Evolutionary conservation across 1,140 invertebrate genomes (phyloP), one percentile per base, ranked within the genome.

Genomic region (Achatina immaculata): DNA sequence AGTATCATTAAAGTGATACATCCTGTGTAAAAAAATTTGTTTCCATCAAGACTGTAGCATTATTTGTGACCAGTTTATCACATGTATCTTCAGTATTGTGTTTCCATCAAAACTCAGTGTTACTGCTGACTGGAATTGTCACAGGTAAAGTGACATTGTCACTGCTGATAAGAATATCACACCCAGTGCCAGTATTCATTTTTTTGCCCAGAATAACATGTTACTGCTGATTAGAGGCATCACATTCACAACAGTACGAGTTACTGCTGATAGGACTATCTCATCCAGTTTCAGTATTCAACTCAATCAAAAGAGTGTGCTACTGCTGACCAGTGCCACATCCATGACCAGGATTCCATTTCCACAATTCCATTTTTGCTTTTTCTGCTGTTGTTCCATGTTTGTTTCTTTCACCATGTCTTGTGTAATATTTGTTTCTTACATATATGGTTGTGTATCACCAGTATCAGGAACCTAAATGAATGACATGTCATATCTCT

Each of bases 281-380:
- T 9, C 7, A 55, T 55, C n/a, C n/a, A n/a, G n/a, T n/a, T n/a
- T n/a, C n/a, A n/a, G n/a, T n/a, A n/a, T n/a, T n/a, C n/a, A 62
- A 7, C 31, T 28, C 16, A n/a, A 62, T 9, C 58, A 62, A 62
- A 28, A 62, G n/a, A 31, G 28, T 62, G 28, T 62, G 48, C 31
- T 62, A 31, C 58, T 62, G 58, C 58, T 62, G 58, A 31, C 31
- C n/a, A 62, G 58, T 34, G 58, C 31, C n/a, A 62, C 58, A 62
- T 31, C n/a, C 4, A 14, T 31, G 28, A 16, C n/a, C 58, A 31
- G 0, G 58, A 31, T 62, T 31, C 58, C 58, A 62, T 31, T 62
- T 31, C 58, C 16, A 31, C 6, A 31, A 62, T 62, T 62, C 58
- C 58, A 62, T 31, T 2, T 34, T 0, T 62, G n/a, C 31, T n/a